A percentile compares a stretch with the other conserved stretches of the same genome.
These are phyloP conservation scores for Eupithecia exiguata DNA, from an alignment of 2,888 invertebrate genomes.

Conservation along the genomic window DNA sequence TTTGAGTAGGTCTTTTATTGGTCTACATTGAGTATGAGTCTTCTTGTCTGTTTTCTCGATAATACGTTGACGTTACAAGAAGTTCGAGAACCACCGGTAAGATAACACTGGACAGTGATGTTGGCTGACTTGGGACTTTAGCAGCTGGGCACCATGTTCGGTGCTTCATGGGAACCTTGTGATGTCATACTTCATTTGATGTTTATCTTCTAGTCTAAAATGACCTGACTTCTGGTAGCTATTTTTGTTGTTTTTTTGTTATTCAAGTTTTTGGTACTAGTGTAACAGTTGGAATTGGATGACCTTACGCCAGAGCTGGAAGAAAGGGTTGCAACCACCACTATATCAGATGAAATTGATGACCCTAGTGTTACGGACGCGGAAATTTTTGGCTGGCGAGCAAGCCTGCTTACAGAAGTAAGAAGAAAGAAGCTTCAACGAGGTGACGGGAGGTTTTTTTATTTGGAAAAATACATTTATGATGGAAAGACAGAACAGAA, in stretches of 20 bases:
- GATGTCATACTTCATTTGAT: slow-evolving; percentile 33
- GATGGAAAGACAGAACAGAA: no score
- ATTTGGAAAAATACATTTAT: no score
- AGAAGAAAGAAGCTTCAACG: no score
- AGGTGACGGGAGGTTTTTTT: no score
- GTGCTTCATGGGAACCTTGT: slow-evolving; percentile 58
- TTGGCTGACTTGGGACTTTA: slow-evolving; percentile 58
- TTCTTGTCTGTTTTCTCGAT: neutral
- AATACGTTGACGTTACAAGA: neutral
- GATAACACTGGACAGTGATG: slow-evolving; percentile 51
- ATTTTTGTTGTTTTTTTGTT: neutral
- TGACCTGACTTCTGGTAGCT: neutral
- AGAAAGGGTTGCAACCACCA: neutral
- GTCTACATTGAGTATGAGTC: neutral
- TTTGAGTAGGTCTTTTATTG: no score
- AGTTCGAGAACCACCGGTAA: slow-evolving; percentile 30
- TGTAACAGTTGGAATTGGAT: neutral
- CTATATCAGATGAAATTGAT: no score
- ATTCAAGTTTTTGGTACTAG: neutral
- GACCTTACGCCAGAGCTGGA: neutral
- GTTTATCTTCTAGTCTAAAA: neutral
- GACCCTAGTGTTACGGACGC: no score
- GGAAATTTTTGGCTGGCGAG: no score
- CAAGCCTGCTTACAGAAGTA: no score
- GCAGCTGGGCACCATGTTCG: slow-evolving; percentile 68